Evolutionary conservation across 2,888 invertebrate genomes (phyloP).

Genomic region (Eristalis tenax): DNA sequence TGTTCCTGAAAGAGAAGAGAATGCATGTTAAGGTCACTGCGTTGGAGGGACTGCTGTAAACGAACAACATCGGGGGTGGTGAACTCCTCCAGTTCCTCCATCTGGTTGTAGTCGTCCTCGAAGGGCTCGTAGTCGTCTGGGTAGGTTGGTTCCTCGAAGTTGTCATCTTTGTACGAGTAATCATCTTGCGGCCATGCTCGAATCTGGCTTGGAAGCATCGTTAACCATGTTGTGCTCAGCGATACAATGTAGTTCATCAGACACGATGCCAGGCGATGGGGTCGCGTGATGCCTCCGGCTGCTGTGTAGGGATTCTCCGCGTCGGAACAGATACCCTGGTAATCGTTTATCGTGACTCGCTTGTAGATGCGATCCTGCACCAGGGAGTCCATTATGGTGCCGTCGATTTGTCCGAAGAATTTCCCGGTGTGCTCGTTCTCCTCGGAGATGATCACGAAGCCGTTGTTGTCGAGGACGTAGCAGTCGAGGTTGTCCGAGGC

Average conservation of each 20-base stretch:
- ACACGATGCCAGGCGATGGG: conserved; percentile 77
- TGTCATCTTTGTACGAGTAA: conserved; percentile 78
- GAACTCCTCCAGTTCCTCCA: conserved; percentile 79
- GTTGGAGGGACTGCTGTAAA: not conserved
- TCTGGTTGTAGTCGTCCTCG: conserved; percentile 79
- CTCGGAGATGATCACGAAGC: conserved; percentile 95
- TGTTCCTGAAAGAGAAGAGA: conserved; percentile 75
- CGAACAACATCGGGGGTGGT: conserved; percentile 80
- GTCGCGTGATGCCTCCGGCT: conserved; percentile 77
- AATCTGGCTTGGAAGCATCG: conserved; percentile 77
- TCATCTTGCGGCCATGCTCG: conserved; percentile 80
- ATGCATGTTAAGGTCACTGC: not conserved
- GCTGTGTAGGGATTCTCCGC: conserved; percentile 83
- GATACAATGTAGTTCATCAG: conserved; percentile 78
- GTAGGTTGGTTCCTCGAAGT: conserved; percentile 79
- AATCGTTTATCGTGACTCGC: conserved; percentile 92
- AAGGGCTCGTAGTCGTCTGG: conserved; percentile 79
- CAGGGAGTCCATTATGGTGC: conserved; percentile 95
- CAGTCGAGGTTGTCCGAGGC: conserved; percentile 94
- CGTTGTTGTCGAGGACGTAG: conserved; percentile 96
- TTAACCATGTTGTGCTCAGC: conserved; percentile 78
- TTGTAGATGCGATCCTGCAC: conserved; percentile 95
- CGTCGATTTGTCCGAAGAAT: conserved; percentile 97
- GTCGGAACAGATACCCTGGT: conserved; percentile 92
- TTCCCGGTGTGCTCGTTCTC: conserved; percentile 92